Conservation (phyloP, 2,113 vertebrate genomes). For the Progne subis region DNA sequence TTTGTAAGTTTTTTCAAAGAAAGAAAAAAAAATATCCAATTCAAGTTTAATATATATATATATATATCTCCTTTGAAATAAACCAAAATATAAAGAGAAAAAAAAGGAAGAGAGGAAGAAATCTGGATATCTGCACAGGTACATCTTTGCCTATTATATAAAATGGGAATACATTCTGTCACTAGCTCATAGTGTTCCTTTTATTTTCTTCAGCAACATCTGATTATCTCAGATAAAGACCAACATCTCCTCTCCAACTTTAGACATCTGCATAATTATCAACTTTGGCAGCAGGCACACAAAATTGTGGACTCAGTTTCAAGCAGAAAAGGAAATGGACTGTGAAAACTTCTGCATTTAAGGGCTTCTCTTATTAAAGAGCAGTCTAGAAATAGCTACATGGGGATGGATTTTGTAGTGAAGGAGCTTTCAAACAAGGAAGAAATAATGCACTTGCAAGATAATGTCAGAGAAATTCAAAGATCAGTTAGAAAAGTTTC, state of each 20-base stretch:
- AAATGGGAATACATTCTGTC: neutral
- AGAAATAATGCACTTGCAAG: neutral
- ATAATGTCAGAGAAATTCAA: neutral
- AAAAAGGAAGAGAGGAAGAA: neutral
- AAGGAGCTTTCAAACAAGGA: neutral
- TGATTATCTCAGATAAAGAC: neutral
- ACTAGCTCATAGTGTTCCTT: neutral
- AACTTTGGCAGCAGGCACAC: neutral
- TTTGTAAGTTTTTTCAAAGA: neutral
- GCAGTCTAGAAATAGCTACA: neutral
- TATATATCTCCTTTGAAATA: neutral
- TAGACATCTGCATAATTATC: neutral
- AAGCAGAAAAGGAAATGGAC: constrained; percentile 5
- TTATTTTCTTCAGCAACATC: neutral
- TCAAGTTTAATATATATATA: neutral
- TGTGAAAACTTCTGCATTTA: neutral
- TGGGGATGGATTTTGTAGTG: neutral
- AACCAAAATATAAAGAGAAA: neutral
- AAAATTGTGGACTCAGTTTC: neutral
- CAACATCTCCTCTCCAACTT: neutral
- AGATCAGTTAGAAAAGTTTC: neutral
- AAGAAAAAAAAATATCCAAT: neutral
- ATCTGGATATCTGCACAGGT: neutral
- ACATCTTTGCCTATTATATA: neutral
- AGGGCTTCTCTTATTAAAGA: neutral